Evolutionary conservation across 2,113 vertebrate genomes (phyloP), one percentile per base, ranked within the genome.

Genomic region (Antennarius striatus): DNA sequence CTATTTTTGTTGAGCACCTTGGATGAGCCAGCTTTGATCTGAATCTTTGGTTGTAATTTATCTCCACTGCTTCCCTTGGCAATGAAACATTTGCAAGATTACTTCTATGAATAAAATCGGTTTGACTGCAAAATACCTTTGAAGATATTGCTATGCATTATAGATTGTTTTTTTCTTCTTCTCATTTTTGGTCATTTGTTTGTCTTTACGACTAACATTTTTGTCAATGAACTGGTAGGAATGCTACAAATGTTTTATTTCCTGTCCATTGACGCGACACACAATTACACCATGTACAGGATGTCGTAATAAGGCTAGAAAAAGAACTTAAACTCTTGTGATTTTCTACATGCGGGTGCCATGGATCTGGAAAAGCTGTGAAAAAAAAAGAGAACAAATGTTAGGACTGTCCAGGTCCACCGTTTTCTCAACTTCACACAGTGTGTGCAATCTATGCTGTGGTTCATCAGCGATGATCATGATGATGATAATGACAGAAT

Each of bases 331-430:
- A 51, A 43, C 40, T 3, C 45, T 58, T 72, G 28, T 53, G 4
- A 42, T 58, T 69, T 69, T 86, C 85, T 93, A 94, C 86, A 93
- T 92, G 90, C 92, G 75, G 75, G 92, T 90, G 48, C 92, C 92
- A 10, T 94, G 92, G 82, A 94, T 89, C 82, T 93, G 93, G 85
- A 94, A 94, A 80, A 94, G 90, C 93, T 93, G 91, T 22, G 58
- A 80, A 73, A 56, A 11, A 11, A 65, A 17, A 69, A 62, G 62
- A 22, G 60, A 40, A 58, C 68, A 48, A 10, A 56, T 6, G 16
- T 77, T 45, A 84, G 64, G 12, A 48, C n/a, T 32, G 9, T 10
- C 5, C 5, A 47, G n/a, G 30, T 45, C 3, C 7, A 14, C 4
- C 32, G 32, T 4, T 7, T 36, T 36, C 4, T 36, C 2, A 36